Evolutionary conservation across 2,888 invertebrate species (phyloP), one percentile per base, ranked within the genome.

Genomic region (Isotomurus palustris): DNA sequence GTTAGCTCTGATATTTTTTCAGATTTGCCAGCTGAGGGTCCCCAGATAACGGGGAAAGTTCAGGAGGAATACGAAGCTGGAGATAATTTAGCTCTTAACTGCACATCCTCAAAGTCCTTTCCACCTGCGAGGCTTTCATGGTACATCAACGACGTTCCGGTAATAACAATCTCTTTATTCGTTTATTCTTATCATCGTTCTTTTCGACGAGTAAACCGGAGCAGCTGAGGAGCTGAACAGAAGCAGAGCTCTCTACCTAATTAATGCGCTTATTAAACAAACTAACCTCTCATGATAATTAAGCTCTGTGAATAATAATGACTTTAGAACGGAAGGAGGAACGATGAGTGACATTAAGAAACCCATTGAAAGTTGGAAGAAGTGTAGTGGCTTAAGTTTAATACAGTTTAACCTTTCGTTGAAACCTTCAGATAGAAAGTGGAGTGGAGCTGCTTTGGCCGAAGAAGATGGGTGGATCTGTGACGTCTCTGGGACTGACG

Each of bases 21-120:
- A 70, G 70, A 67, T 65, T 65, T 70, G 53, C 70, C 70, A 8
- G 59, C 60, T 38, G 65, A 66, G 56, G 68, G 68, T 17, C 70
- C 70, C 19, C 66, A 65, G 63, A 70, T 70, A 53, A 58, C 44
- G 40, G 70, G 70, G 12, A 66, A 66, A 35, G 56, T 62, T 22
- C 66, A 59, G 41, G 66, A 64, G 2, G 70, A 68, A 53, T 70
- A 70, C 49, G 67, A 67, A 45, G 60, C 48, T 12, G 68, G 70
- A 41, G 70, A 70, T 56, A 49, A 53, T 36, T 58, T 70, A 32
- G 64, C 58, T 36, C 56, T 70, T 41, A 70, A 67, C 52, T 70
- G 70, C 55, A 67, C 67, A 36, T 62, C 68, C 21, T 45, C 53
- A 10, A 47, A 53, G 28, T 66, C 66, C 28, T 70, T 70, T 56